phyloP scores from a whole-genome alignment of 2,888 invertebrate species.

The Torymus aiolomorphi region DNA sequence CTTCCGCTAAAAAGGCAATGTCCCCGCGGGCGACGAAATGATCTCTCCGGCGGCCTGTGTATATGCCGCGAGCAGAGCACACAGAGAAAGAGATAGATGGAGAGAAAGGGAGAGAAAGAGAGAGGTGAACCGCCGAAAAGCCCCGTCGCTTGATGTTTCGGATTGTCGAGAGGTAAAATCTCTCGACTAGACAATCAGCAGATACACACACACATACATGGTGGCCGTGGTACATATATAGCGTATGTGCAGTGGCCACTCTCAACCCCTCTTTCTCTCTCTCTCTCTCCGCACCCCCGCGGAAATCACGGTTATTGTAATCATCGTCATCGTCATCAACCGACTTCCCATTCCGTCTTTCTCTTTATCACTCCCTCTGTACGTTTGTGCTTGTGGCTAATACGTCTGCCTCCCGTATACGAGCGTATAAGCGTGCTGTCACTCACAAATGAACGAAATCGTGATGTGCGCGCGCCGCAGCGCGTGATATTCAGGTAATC shows the following conservation, averaged over 20 bases:
- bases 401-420: not conserved
- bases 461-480: not conserved
- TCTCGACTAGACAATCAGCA: constrained; percentile 41
- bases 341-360: constrained; percentile 19
- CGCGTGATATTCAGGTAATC: not conserved
- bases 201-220: not conserved
- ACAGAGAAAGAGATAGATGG: not conserved
- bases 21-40: constrained; percentile 31
- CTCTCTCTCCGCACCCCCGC: not conserved
- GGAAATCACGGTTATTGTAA: constrained; percentile 66
- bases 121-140: constrained; percentile 22
- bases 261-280: not conserved
- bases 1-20: constrained; percentile 41
- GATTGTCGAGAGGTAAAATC: constrained; percentile 8
- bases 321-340: constrained; percentile 63
- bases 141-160: constrained; percentile 19
- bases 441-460: constrained; percentile 41
- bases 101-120: constrained; percentile 3
- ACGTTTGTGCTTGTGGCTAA: not conserved
- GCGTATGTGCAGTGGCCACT: not conserved
- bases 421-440: constrained; percentile 24
- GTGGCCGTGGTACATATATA: not conserved
- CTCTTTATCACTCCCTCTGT: not conserved
- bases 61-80: not conserved
- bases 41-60: constrained; percentile 9